Percentiles rank a stretch among this genome's conserved stretches.
These are phyloP conservation scores for Hippoglossus hippoglossus DNA, from an alignment of 2,797 vertebrate species.

Conservation along the genomic window DNA sequence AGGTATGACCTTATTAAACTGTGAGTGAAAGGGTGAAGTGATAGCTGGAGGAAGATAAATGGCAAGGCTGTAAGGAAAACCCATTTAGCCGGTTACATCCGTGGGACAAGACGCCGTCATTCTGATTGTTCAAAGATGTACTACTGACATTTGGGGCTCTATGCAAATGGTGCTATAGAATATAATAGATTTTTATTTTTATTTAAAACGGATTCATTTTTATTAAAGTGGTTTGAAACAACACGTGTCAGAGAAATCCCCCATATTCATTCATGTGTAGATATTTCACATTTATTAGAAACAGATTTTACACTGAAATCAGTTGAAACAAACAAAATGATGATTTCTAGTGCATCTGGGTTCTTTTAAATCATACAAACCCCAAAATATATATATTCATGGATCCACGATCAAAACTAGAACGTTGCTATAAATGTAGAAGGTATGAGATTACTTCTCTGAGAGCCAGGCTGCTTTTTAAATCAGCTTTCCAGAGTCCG, in stretches of 20 bases:
- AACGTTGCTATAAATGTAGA: conserved; percentile 19
- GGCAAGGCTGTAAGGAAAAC: conserved; percentile 45
- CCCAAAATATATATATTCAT: conserved; percentile 25
- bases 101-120: conserved; percentile 40
- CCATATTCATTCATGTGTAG: conserved; percentile 1
- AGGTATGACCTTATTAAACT: conserved; percentile 82
- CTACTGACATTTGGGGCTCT: conserved; percentile 34
- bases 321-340: conserved; percentile 19
- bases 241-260: not conserved
- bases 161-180: conserved; percentile 29
- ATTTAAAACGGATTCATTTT: conserved; percentile 21
- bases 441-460: conserved; percentile 24
- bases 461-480: conserved; percentile 51
- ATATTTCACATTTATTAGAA: not conserved
- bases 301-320: conserved; percentile 3
- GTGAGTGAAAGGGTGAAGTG: conserved; percentile 63
- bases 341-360: conserved; percentile 9
- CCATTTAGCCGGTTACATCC: conserved; percentile 37
- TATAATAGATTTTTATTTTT: not conserved
- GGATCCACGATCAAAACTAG: not conserved
- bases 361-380: conserved; percentile 1
- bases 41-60: conserved; percentile 57
- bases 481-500: conserved; percentile 44
- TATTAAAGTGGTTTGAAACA: conserved; percentile 43
- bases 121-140: conserved; percentile 18